Evolutionary conservation across 2,888 invertebrate species (phyloP), one percentile per base, ranked within the genome.

Genomic region (Sicus ferrugineus): DNA sequence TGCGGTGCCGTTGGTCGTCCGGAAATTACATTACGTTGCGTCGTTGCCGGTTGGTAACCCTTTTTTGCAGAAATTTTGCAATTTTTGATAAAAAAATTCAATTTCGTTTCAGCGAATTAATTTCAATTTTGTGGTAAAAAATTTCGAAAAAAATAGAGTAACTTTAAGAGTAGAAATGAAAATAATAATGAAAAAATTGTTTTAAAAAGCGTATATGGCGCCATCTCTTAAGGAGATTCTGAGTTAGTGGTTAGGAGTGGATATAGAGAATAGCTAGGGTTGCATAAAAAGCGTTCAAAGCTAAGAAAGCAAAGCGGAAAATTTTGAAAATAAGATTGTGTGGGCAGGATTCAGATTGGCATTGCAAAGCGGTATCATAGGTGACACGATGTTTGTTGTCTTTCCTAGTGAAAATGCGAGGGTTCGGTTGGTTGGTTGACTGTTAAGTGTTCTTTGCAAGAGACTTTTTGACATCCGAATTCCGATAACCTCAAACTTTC

Each of bases 1-100:
- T 95, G 80, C 72, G 77, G 77, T 72, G 78, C 81, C 74, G 78
- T 80, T 54, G 81, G 76, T 73, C 83, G 76, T 70, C 78, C 79
- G 64, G 80, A 78, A 69, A 80, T 80, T 78, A 81, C 77, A 69
- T 77, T 81, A 59, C 82, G 76, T 71, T 79, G 81, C 70, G 77
- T 69, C 68, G 80, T 74, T 52, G 77, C 77, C 70, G 81, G 78
- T 73, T 80, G 83, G 69, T 81, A 82, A 75, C 83, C 83, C 83
- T 83, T 80, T 74, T 68, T 65, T 67, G 46, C 31, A 67, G 68
- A 59, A 72, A 68, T 67, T 68, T 31, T 56, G 62, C 46, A 61
- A 64, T 63, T 46, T 69, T 62, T 63, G 21, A 64, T 56, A 64
- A 64, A 56, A 50, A 69, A 69, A 72, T 73, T 70, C 67, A 70